A percentile compares a stretch with the other conserved stretches of the same genome.
Evolutionary conservation across 1,140 invertebrate genomes (phyloP).

Genomic region (Nylanderia fulva): DNA sequence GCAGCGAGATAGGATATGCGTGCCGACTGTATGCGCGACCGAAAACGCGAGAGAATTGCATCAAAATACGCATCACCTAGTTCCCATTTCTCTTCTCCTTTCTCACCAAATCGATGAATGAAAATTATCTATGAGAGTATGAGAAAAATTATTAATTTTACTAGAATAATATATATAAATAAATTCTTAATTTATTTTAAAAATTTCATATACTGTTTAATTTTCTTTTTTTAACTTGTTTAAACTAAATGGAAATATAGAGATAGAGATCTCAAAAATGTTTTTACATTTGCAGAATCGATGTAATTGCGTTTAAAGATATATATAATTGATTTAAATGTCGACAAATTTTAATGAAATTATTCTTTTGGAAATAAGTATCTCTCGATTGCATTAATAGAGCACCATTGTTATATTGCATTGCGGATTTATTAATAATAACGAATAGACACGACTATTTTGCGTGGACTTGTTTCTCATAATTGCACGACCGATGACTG

Average conservation of each 20-base stretch:
- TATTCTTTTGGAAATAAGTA: background rate
- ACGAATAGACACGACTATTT: background rate
- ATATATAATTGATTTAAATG: background rate
- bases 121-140: too few relatives aligned
- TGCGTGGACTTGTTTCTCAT: background rate
- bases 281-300: too few relatives aligned
- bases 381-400: background rate
- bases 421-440: background rate
- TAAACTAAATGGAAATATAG: too few relatives aligned
- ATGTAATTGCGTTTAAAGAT: too few relatives aligned
- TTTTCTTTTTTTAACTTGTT: too few relatives aligned
- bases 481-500: background rate
- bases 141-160: too few relatives aligned
- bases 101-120: background rate
- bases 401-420: background rate
- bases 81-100: background rate
- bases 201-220: too few relatives aligned
- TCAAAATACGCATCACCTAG: slow-evolving; percentile 8
- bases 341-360: background rate
- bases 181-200: too few relatives aligned
- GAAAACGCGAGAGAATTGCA: slow-evolving; percentile 56
- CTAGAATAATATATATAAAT: too few relatives aligned
- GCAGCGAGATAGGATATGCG: slow-evolving; percentile 82
- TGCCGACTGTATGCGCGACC: slow-evolving; percentile 65
- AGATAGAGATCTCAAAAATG: too few relatives aligned